These are phyloP conservation scores for Conus betulinus DNA, from an alignment of 1,140 invertebrate genomes.

Conservation along the genomic window DNA sequence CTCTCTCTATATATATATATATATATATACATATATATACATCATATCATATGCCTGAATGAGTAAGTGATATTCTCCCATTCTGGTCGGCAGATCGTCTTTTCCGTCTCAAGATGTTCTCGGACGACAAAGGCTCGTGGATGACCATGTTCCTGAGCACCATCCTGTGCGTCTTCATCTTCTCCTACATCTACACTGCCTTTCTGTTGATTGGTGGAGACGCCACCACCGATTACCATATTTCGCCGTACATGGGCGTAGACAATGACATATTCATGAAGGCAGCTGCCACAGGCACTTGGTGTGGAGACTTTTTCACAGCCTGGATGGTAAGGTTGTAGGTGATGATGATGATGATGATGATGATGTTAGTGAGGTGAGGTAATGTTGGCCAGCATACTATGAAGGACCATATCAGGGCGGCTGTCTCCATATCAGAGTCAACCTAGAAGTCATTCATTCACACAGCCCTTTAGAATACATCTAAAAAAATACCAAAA, in stretches of 20 bases:
- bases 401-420: no score
- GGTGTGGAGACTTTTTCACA: slow-evolving; percentile 80
- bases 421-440: no score
- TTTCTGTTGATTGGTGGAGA: slow-evolving; percentile 76
- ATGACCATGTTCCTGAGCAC: slow-evolving; percentile 79
- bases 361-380: no score
- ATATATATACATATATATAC: neutral
- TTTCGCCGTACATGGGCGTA: slow-evolving; percentile 72
- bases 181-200: slow-evolving; percentile 78
- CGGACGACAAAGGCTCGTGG: slow-evolving; percentile 79
- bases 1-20: no score
- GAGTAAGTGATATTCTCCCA: neutral
- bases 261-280: slow-evolving; percentile 78
- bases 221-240: slow-evolving; percentile 70
- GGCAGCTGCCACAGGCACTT: slow-evolving; percentile 79
- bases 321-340: slow-evolving; percentile 76
- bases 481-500: no score
- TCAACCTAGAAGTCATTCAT: no score
- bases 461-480: no score
- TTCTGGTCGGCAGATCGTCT: slow-evolving; percentile 68
- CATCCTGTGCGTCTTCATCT: slow-evolving; percentile 78
- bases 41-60: neutral
- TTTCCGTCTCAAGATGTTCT: slow-evolving; percentile 79
- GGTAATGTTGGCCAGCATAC: no score
- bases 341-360: no score